Conservation (phyloP, 2,797 vertebrate species). For the Tolypeutes matacus region DNA sequence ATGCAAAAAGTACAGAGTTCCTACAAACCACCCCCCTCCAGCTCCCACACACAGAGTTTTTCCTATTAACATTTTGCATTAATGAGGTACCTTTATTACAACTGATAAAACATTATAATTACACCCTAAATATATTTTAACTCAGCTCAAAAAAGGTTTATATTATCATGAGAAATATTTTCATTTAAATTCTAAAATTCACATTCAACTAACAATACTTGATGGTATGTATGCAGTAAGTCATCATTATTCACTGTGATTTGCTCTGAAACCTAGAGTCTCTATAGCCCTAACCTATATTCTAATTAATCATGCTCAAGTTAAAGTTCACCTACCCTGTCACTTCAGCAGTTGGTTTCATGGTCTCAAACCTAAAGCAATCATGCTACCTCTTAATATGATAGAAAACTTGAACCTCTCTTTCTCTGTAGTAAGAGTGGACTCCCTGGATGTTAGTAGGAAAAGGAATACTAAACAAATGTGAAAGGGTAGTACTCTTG, state of each 20-base stretch:
- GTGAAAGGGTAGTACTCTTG: conserved; percentile 7
- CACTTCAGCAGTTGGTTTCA: conserved; percentile 46
- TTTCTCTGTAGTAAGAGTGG: background rate
- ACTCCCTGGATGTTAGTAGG: background rate
- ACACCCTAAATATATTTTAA: conserved; percentile 2
- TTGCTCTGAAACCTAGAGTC: conserved; percentile 38
- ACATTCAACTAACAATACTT: conserved; percentile 42
- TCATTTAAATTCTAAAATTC: conserved; percentile 67
- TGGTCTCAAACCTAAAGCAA: conserved; percentile 61
- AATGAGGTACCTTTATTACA: no score
- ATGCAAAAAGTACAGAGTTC: no score
- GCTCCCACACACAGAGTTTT: no score
- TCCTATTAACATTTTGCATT: no score
- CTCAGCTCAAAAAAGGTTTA: conserved; percentile 18
- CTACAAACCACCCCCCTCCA: no score
- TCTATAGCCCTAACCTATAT: conserved; percentile 51
- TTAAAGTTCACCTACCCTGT: conserved; percentile 59
- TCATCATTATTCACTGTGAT: conserved; percentile 46
- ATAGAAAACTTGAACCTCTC: conserved; percentile 50
- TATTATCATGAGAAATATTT: conserved; percentile 14
- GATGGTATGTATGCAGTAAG: conserved; percentile 32
- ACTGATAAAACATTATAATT: no score
- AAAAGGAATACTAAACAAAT: conserved; percentile 42
- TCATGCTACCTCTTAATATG: conserved; percentile 40
- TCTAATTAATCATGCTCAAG: conserved; percentile 55